These are phyloP conservation scores for Aselliscus stoliczkanus DNA, from an alignment of 2,797 vertebrate genomes.

Conservation along the genomic window DNA sequence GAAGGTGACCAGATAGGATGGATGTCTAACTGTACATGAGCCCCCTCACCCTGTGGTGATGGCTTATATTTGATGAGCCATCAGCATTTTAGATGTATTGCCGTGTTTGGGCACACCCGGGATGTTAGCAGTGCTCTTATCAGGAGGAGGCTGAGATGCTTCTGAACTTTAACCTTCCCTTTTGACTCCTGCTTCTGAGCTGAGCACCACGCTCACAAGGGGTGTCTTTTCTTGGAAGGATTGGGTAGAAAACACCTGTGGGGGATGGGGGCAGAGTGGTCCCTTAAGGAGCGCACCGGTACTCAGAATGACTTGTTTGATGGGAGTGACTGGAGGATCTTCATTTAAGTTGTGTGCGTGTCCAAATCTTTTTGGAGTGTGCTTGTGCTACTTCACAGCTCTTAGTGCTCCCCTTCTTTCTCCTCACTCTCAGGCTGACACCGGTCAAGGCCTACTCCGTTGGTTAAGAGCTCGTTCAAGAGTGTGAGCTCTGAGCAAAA, in stretches of 20 bases:
- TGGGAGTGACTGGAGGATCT: neutral
- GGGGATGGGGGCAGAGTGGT: neutral
- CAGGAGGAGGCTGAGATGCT: neutral
- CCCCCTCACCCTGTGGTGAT: neutral
- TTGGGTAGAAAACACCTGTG: neutral
- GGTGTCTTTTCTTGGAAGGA: neutral
- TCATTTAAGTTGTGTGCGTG: neutral
- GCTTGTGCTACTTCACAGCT: neutral
- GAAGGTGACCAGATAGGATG: neutral
- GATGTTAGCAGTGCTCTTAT: neutral
- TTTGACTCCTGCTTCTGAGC: neutral
- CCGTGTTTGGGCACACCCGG: neutral
- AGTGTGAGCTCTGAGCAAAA: too few species aligned
- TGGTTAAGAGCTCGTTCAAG: too few species aligned
- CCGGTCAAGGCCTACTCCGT: too few species aligned
- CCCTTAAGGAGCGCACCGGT: rapidly evolving
- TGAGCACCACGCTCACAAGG: neutral
- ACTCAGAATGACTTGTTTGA: neutral
- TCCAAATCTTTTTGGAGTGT: neutral
- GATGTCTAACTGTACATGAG: neutral
- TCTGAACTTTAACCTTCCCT: neutral
- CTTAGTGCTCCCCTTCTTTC: neutral
- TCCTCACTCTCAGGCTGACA: neutral
- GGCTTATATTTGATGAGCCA: neutral
- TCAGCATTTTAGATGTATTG: neutral